Conservation (phyloP, 2,888 invertebrate genomes). For the Pycnomerus fuliginosus region DNA sequence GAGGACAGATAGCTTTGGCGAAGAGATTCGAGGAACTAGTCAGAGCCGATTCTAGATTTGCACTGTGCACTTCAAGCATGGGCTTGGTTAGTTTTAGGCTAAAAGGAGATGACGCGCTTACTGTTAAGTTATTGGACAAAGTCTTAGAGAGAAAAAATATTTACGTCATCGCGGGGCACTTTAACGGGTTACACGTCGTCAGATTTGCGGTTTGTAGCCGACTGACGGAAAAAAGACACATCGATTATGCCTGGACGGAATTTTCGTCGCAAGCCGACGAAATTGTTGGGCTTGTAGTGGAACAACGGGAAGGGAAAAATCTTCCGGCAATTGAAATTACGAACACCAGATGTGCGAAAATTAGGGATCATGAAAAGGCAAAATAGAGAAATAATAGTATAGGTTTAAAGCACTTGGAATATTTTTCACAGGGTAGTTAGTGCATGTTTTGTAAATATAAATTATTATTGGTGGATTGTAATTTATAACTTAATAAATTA, state of each 20-base stretch:
- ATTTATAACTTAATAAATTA: no score
- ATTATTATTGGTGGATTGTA: no score
- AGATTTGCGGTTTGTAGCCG: constrained; percentile 83
- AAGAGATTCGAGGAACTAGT: constrained; percentile 78
- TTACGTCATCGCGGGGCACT: constrained; percentile 77
- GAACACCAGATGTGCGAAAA: constrained; percentile 29
- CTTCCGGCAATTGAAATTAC: constrained; percentile 11
- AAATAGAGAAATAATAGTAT: no score
- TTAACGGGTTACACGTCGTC: constrained; percentile 67
- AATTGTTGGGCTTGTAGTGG: constrained; percentile 21
- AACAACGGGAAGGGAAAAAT: constrained; percentile 6
- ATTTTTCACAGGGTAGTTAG: no score
- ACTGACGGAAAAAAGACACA: constrained; percentile 67
- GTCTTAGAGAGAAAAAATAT: constrained; percentile 76
- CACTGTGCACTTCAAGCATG: constrained; percentile 59
- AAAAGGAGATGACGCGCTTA: constrained; percentile 70
- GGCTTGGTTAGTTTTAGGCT: constrained; percentile 87
- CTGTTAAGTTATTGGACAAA: constrained; percentile 68
- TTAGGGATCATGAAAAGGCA: constrained; percentile 33
- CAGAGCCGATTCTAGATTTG: constrained; percentile 69
- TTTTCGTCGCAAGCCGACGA: constrained; percentile 35
- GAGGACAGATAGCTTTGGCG: constrained; percentile 75
- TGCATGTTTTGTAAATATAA: no score
- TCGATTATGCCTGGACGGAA: constrained; percentile 68
- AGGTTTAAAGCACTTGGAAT: neutral